A percentile compares a stretch with the other conserved stretches of the same genome.
phyloP scores from a whole-genome alignment of 2,888 invertebrate genomes.

The Lutraria lutraria region DNA sequence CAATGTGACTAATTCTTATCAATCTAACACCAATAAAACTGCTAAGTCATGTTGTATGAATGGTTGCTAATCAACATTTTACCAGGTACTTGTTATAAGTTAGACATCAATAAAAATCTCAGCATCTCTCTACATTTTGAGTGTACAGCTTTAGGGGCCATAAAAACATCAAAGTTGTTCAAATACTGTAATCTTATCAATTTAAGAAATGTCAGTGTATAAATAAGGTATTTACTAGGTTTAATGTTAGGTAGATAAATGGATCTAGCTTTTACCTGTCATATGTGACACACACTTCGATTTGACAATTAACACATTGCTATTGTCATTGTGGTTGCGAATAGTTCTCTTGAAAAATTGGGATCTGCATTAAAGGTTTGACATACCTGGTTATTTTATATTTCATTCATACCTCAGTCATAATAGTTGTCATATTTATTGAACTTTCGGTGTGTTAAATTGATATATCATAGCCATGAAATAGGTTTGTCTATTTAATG shows the following conservation, averaged over 20 bases:
- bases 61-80: conserved; percentile 28
- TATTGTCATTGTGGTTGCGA: conserved; percentile 39
- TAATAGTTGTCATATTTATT: too few species aligned
- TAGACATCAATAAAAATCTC: conserved; percentile 27
- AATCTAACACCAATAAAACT: neutral
- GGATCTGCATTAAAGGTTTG: neutral
- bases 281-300: conserved; percentile 22
- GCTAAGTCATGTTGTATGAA: neutral
- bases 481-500: neutral
- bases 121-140: conserved; percentile 1
- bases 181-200: conserved; percentile 39
- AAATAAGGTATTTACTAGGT: neutral
- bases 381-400: neutral
- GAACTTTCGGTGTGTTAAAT: too few species aligned
- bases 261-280: neutral
- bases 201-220: neutral
- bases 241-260: neutral
- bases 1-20: conserved; percentile 14
- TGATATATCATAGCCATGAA: too few species aligned
- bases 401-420: too few species aligned
- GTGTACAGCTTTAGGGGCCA: conserved; percentile 7
- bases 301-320: conserved; percentile 48
- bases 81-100: conserved; percentile 36
- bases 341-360: neutral
- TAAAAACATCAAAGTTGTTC: conserved; percentile 30